These are phyloP conservation scores for Battus philenor DNA, from an alignment of 1,140 invertebrate genomes.

Conservation along the genomic window DNA sequence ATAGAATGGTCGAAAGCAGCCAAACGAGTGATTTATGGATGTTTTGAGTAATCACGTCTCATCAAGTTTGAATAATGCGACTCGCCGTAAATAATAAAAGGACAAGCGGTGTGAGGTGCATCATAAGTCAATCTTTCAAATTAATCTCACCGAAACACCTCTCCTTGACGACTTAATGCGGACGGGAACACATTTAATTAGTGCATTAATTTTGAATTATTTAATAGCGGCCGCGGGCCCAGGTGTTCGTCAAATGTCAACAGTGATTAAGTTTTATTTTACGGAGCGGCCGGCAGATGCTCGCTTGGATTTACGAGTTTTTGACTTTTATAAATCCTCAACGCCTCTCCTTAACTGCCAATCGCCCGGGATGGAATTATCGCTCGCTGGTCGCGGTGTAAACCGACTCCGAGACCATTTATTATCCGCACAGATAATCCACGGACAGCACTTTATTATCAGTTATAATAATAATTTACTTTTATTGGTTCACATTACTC, in stretches of 20 bases:
- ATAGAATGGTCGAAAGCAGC: constrained; percentile 52
- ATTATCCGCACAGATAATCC: constrained; percentile 69
- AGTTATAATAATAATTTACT: constrained; percentile 75
- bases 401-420: constrained; percentile 56
- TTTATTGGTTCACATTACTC: constrained; percentile 72
- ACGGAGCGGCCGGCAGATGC: constrained; percentile 28
- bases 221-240: constrained; percentile 48
- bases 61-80: constrained; percentile 72
- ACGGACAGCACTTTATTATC: constrained; percentile 72
- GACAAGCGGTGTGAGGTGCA: constrained; percentile 43
- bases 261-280: constrained; percentile 70
- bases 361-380: constrained; percentile 57
- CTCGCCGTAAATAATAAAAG: constrained; percentile 61
- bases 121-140: constrained; percentile 68
- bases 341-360: constrained; percentile 63
- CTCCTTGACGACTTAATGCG: constrained; percentile 60
- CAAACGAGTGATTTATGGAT: constrained; percentile 66
- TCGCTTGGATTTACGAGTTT: constrained; percentile 60
- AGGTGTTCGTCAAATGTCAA: constrained; percentile 72
- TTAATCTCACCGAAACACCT: constrained; percentile 61
- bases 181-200: constrained; percentile 67
- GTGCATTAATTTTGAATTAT: constrained; percentile 68
- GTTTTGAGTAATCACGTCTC: constrained; percentile 71
- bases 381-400: constrained; percentile 55
- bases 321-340: constrained; percentile 70